A percentile compares a stretch with the other conserved stretches of the same genome.
Conservation (phyloP, 1,140 invertebrate species). For the Calephelis nemesis region DNA sequence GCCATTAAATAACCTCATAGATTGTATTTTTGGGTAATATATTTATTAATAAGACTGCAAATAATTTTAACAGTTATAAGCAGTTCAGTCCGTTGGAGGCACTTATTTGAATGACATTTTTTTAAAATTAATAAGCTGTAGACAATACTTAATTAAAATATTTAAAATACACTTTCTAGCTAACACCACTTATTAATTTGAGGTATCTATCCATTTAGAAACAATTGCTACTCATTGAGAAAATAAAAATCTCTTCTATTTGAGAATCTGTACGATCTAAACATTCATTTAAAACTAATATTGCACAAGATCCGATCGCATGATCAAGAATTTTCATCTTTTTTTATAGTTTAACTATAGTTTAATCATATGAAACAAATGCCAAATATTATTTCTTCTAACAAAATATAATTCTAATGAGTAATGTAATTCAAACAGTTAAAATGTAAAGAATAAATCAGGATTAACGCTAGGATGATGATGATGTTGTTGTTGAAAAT, state of each 20-base stretch:
- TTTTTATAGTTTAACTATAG: no score
- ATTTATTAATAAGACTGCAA: background rate
- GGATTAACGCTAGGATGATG: no score
- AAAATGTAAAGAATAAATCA: no score
- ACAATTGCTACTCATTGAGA: background rate
- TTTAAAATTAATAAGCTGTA: background rate
- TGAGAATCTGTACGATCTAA: background rate
- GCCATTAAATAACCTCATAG: no score
- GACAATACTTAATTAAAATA: background rate
- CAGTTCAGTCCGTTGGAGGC: background rate
- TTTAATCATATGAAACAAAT: no score
- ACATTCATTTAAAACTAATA: no score
- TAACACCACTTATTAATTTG: background rate
- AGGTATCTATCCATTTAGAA: background rate
- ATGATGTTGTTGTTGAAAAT: no score
- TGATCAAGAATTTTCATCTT: no score
- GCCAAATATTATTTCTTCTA: no score
- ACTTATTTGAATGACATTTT: constrained; percentile 7
- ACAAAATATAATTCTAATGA: no score
- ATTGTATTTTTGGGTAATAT: background rate
- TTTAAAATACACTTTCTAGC: background rate
- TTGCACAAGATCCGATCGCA: no score
- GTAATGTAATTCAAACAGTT: no score
- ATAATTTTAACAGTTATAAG: background rate
- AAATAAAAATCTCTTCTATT: background rate